These are phyloP conservation scores for Cheirogaleus major DNA, from an alignment of 2,797 vertebrate genomes.

Conservation along the genomic window DNA sequence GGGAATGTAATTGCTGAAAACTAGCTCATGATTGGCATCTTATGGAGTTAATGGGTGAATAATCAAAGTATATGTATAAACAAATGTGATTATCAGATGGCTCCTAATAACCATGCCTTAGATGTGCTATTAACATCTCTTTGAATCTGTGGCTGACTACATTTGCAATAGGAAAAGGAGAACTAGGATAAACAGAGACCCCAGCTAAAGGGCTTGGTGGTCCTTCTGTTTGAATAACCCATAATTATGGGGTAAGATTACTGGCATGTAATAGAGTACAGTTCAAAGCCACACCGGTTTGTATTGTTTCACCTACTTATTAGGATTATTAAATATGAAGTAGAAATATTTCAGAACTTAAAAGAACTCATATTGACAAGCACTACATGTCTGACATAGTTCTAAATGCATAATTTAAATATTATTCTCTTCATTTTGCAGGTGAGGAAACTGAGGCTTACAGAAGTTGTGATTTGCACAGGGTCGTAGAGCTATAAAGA, in stretches of 20 bases:
- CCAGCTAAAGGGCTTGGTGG: not conserved
- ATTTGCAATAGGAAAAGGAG: not conserved
- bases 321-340: not conserved
- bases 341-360: not conserved
- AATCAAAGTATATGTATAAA: conserved; percentile 84
- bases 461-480: not conserved
- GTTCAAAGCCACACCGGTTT: not conserved
- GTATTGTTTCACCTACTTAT: not conserved
- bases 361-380: not conserved
- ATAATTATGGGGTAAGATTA: not conserved
- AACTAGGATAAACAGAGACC: not conserved
- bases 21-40: conserved; percentile 87
- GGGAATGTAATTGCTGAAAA: conserved; percentile 88
- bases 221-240: conserved; percentile 68
- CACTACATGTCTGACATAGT: not conserved
- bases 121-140: not conserved
- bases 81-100: not conserved
- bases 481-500: not conserved
- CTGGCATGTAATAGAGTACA: not conserved
- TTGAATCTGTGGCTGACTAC: not conserved
- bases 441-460: not conserved
- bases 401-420: not conserved
- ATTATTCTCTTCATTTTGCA: not conserved
- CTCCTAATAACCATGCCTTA: not conserved
- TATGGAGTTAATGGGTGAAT: conserved; percentile 90